Evolutionary conservation across 2,113 vertebrate genomes (phyloP).

Genomic region (Recurvirostra avosetta): DNA sequence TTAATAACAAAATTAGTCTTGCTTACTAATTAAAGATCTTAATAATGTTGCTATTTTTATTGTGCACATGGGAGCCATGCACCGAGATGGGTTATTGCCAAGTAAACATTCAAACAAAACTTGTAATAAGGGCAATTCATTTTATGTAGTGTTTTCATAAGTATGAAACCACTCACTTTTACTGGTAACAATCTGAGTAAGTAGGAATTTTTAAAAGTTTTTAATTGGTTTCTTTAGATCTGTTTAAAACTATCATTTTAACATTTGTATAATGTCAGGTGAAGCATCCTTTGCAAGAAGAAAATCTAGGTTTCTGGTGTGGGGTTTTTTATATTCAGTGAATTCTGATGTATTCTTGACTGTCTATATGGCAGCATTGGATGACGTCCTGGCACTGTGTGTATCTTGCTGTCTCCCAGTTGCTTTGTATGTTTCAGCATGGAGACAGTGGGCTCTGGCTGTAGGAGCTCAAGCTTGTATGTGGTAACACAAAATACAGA

Average conservation of each 20-base stretch:
- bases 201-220: neutral
- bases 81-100: neutral
- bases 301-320: neutral
- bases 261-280: neutral
- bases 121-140: neutral
- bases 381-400: neutral
- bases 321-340: neutral
- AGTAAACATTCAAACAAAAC: neutral
- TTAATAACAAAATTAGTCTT: neutral
- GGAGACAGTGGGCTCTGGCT: neutral
- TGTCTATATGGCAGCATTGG: neutral
- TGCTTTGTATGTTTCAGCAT: neutral
- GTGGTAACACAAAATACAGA: neutral
- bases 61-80: neutral
- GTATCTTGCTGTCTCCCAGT: neutral
- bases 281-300: neutral
- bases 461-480: neutral
- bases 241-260: neutral
- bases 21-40: neutral
- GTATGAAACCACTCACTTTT: neutral
- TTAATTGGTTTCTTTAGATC: neutral
- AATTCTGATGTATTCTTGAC: neutral
- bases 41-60: neutral
- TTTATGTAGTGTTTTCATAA: neutral
- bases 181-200: neutral